A percentile compares a stretch with the other conserved stretches of the same genome.
Conservation (phyloP, 2,113 vertebrate genomes). For the Picathartes gymnocephalus region DNA sequence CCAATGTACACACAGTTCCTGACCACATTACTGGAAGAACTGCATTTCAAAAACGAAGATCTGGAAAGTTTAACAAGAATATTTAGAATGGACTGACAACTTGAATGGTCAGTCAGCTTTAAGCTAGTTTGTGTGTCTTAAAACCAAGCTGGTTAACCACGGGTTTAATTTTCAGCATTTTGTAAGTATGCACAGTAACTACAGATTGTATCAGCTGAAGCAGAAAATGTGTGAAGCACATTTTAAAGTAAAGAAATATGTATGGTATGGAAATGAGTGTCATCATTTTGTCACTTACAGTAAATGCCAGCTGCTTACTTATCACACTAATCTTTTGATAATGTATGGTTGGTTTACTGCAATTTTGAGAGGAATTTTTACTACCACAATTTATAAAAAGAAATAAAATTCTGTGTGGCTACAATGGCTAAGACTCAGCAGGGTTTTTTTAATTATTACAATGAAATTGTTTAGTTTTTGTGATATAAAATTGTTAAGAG, state of each 20-base stretch:
- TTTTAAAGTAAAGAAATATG: constrained; percentile 3
- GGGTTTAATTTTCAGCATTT: neutral
- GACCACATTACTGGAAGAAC: constrained; percentile 70
- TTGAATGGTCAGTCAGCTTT: constrained; percentile 55
- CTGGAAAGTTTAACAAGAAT: constrained; percentile 71
- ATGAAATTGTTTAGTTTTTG: neutral
- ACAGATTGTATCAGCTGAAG: neutral
- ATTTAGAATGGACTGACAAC: constrained; percentile 56
- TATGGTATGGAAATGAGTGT: constrained; percentile 30
- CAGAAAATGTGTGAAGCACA: neutral
- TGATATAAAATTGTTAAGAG: neutral
- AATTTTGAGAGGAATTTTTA: neutral
- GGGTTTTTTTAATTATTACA: neutral
- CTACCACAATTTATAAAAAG: neutral
- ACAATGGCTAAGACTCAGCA: neutral
- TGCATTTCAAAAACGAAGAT: constrained; percentile 75
- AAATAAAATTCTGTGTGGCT: neutral
- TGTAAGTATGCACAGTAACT: neutral
- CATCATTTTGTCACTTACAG: constrained; percentile 28
- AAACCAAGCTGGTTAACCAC: neutral
- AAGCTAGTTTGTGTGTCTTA: neutral
- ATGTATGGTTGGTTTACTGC: neutral
- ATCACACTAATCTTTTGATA: neutral
- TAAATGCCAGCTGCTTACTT: constrained; percentile 35
- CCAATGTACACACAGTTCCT: constrained; percentile 70